A percentile compares a stretch with the other conserved stretches of the same genome.
phyloP scores from a whole-genome alignment of 2,888 invertebrate genomes.

The Mesorhabditis spiculigera region DNA sequence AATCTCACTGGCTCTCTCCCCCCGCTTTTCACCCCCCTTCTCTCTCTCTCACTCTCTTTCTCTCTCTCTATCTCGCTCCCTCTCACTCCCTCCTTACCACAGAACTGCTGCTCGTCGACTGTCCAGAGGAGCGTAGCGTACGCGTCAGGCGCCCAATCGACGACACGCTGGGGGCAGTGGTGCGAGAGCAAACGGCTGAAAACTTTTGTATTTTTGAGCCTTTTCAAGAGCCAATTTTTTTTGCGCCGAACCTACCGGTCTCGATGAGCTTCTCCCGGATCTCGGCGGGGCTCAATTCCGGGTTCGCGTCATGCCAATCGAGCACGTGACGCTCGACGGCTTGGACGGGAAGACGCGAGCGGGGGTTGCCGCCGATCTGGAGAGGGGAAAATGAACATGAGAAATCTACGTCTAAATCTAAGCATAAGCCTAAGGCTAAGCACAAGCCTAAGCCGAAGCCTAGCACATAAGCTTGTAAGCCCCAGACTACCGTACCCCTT shows the following conservation, averaged over 20 bases:
- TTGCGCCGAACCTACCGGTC: conserved; percentile 59
- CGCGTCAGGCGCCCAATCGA: conserved; percentile 79
- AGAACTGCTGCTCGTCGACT: not conserved
- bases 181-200: conserved; percentile 73
- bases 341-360: conserved; percentile 83
- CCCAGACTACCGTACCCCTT: not conserved
- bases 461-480: not conserved
- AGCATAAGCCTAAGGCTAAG: too few species aligned
- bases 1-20: too few species aligned
- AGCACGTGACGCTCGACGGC: conserved; percentile 88
- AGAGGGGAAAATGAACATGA: not conserved
- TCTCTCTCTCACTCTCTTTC: too few species aligned
- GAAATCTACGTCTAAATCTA: too few species aligned
- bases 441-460: too few species aligned
- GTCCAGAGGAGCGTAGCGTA: not conserved
- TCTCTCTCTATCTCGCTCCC: too few species aligned
- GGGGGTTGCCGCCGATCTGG: conserved; percentile 55
- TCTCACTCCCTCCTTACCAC: too few species aligned
- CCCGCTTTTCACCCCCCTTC: too few species aligned
- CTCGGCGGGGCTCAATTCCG: conserved; percentile 90
- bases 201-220: too few species aligned
- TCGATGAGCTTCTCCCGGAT: conserved; percentile 86
- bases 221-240: too few species aligned
- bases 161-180: conserved; percentile 85
- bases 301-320: conserved; percentile 84